These are phyloP conservation scores for Egretta garzetta DNA, from an alignment of 2,113 vertebrate species.

Conservation along the genomic window DNA sequence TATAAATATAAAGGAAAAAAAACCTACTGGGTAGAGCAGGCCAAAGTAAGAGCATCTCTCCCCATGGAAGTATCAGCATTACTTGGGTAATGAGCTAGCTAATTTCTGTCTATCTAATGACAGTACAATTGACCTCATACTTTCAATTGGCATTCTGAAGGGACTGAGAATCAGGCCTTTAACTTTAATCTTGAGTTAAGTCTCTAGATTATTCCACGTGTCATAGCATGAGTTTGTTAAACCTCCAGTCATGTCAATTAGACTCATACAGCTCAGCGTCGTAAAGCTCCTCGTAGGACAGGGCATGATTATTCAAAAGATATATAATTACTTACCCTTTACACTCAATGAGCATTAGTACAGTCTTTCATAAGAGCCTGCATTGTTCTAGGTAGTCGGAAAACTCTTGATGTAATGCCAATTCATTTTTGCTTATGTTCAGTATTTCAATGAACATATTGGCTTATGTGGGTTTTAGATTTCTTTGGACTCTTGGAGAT, in stretches of 20 bases:
- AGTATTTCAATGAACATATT: not conserved
- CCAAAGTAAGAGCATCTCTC: not conserved
- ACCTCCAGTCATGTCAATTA: not conserved
- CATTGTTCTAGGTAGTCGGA: not conserved
- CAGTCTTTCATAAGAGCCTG: not conserved
- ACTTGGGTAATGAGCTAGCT: constrained; percentile 59
- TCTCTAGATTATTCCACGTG: not conserved
- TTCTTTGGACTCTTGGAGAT: not conserved
- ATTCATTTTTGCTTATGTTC: not conserved
- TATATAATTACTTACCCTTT: not conserved
- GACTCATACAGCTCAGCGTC: not conserved
- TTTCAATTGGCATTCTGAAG: not conserved
- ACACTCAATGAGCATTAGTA: not conserved
- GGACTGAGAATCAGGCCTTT: not conserved
- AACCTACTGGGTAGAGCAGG: not conserved
- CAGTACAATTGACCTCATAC: constrained; percentile 23
- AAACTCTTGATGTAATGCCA: not conserved
- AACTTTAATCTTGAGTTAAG: not conserved
- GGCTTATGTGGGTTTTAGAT: not conserved
- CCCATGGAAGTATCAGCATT: constrained; percentile 37
- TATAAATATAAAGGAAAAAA: not conserved
- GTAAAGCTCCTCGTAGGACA: not conserved
- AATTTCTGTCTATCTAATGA: constrained; percentile 35
- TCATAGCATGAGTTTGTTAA: not conserved
- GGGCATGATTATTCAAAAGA: not conserved